phyloP scores from a whole-genome alignment of 2,113 vertebrate species.

The Prionailurus bengalensis region DNA sequence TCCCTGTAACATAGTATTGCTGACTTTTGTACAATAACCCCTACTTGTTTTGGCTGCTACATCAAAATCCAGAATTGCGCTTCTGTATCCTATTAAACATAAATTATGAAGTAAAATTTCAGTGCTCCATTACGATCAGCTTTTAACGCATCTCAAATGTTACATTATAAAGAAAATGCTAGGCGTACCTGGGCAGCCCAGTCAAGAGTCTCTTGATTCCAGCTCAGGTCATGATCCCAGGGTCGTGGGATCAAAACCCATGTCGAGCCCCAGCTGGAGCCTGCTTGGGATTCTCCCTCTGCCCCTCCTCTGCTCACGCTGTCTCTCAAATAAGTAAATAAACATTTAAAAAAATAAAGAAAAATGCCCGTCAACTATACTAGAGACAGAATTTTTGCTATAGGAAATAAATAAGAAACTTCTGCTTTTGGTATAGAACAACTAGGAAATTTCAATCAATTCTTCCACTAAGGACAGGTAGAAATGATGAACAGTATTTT shows the following conservation, averaged over 20 bases:
- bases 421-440: neutral
- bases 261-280: no score
- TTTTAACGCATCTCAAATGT: neutral
- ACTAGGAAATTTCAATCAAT: neutral
- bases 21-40: neutral
- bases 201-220: no score
- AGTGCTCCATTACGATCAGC: neutral
- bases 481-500: neutral
- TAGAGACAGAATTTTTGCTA: neutral
- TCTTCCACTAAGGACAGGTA: neutral
- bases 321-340: no score
- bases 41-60: neutral
- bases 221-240: no score
- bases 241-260: no score
- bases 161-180: neutral
- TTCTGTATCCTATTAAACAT: neutral
- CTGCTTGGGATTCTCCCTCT: no score
- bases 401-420: neutral
- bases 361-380: neutral
- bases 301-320: no score
- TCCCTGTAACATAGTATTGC: neutral
- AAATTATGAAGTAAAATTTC: conserved; percentile 1
- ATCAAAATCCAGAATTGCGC: neutral
- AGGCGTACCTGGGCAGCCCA: no score
- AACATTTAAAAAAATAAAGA: neutral